phyloP scores from a whole-genome alignment of 2,888 invertebrate genomes.

The Vandiemenella viatica region DNA sequence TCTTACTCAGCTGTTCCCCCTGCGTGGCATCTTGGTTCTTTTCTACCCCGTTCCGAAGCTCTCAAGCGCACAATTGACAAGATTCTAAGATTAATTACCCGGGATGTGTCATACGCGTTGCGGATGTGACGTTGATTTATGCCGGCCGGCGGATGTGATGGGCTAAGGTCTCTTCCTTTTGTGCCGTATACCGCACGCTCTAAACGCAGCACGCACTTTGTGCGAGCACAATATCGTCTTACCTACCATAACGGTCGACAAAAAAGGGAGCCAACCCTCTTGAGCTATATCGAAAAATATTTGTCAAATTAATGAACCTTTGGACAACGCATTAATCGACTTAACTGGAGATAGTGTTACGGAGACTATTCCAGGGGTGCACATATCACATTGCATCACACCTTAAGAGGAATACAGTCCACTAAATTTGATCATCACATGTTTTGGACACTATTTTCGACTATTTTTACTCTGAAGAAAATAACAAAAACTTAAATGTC shows the following conservation, averaged over 20 bases:
- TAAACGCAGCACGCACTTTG: background rate
- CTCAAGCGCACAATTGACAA: background rate
- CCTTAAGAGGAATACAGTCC: too few species aligned
- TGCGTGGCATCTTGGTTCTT: too few species aligned
- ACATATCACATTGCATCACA: too few species aligned
- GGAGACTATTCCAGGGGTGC: too few species aligned
- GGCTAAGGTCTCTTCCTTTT: background rate
- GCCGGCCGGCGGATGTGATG: background rate
- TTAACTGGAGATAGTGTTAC: too few species aligned
- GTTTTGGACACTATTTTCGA: too few species aligned
- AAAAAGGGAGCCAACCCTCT: background rate
- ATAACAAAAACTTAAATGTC: too few species aligned
- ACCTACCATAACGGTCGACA: background rate
- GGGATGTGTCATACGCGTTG: background rate
- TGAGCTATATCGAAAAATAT: slow-evolving; percentile 5
- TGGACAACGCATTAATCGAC: slow-evolving; percentile 12
- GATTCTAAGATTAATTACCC: background rate
- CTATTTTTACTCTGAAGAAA: too few species aligned
- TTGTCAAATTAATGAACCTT: slow-evolving; percentile 17
- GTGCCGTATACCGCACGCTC: background rate
- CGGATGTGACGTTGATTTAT: background rate
- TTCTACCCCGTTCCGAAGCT: background rate
- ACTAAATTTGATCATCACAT: too few species aligned
- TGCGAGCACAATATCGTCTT: background rate
- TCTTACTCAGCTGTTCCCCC: too few species aligned